These are phyloP conservation scores for Trogon melanurus DNA, from an alignment of 2,113 vertebrate genomes.

Conservation along the genomic window DNA sequence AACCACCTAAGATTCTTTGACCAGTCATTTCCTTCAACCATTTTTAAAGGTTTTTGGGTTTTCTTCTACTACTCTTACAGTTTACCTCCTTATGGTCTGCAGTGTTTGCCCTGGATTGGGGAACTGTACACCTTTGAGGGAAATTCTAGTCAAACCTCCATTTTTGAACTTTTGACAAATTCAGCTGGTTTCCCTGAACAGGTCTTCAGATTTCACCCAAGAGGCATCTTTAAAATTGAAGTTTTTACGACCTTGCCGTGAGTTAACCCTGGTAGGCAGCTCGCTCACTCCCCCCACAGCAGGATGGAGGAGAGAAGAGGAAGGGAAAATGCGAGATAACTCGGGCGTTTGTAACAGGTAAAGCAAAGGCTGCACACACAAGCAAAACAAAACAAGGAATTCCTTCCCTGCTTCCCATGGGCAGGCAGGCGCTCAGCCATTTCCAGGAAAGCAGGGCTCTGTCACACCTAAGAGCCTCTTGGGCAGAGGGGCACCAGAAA, in stretches of 20 bases:
- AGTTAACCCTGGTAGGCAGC: neutral
- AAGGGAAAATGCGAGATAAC: neutral
- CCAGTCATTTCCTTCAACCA: neutral
- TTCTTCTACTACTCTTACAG: neutral
- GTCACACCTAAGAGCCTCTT: accelerated
- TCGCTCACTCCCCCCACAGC: accelerated
- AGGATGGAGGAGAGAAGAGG: neutral
- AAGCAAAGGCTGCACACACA: accelerated
- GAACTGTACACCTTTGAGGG: neutral
- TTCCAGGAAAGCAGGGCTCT: neutral
- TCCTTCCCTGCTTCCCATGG: neutral
- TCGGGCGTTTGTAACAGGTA: neutral
- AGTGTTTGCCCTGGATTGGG: neutral
- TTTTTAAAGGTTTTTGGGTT: neutral
- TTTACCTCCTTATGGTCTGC: neutral
- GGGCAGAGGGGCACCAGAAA: neutral
- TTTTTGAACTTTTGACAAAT: neutral
- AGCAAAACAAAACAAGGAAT: neutral
- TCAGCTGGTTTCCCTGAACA: neutral
- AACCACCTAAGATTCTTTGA: neutral
- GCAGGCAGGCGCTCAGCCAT: neutral
- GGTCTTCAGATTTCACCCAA: neutral
- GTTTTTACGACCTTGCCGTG: neutral
- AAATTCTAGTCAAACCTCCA: neutral
- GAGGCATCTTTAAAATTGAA: neutral